Evolutionary conservation across 2,888 invertebrate species (phyloP).

Genomic region (Harpalus rubripes): DNA sequence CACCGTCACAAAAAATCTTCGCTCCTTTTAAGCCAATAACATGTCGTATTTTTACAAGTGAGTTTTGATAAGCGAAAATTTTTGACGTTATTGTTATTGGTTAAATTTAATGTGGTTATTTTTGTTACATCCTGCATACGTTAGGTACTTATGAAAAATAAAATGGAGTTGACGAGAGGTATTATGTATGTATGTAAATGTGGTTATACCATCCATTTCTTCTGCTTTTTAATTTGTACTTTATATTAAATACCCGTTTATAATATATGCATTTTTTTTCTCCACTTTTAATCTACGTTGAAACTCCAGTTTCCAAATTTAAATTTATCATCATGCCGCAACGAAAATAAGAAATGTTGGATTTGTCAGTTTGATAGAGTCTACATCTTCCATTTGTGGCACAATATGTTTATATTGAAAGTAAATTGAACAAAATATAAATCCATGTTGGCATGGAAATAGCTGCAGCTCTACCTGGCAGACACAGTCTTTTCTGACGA

Average conservation of each 20-base stretch:
- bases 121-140: no score
- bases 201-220: background rate
- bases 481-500: slow-evolving; percentile 22
- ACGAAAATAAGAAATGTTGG: background rate
- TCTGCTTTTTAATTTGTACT: background rate
- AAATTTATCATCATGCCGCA: slow-evolving; percentile 8
- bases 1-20: no score
- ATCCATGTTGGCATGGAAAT: slow-evolving; percentile 15
- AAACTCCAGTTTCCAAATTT: slow-evolving; percentile 26
- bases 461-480: background rate
- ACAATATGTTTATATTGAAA: slow-evolving; percentile 62
- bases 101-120: no score
- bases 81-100: no score
- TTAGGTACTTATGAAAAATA: no score
- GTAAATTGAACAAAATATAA: slow-evolving; percentile 58
- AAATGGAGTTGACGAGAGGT: no score
- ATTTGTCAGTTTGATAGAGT: slow-evolving; percentile 47
- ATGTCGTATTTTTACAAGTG: no score
- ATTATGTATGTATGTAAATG: no score
- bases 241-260: background rate
- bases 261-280: slow-evolving; percentile 27
- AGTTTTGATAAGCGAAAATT: no score
- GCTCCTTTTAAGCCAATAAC: no score
- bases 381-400: slow-evolving; percentile 41
- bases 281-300: slow-evolving; percentile 6